Conservation (phyloP, 2,113 vertebrate genomes). For the Natator depressus region DNA sequence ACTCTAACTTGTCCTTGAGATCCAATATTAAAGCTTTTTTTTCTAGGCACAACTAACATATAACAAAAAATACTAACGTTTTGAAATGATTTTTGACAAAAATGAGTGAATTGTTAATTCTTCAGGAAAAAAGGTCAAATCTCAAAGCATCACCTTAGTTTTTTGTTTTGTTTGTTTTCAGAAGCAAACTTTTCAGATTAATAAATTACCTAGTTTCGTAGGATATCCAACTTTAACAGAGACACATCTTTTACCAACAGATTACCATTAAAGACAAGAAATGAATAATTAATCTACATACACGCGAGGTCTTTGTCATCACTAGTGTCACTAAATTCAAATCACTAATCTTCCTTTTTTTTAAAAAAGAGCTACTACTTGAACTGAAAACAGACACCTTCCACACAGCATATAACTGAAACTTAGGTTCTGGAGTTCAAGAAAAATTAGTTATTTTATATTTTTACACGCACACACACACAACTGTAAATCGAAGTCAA, state of each 20-base stretch:
- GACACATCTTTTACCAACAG: not conserved
- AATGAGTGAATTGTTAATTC: conserved; percentile 67
- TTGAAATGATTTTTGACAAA: conserved; percentile 69
- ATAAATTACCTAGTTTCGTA: not conserved
- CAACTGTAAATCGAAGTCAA: not conserved
- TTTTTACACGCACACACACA: conserved; percentile 47
- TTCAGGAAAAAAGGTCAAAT: conserved; percentile 56
- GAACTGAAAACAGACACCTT: conserved; percentile 20
- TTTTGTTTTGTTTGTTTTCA: conserved; percentile 8
- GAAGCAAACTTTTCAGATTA: conserved; percentile 13
- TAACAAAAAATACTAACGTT: conserved; percentile 57
- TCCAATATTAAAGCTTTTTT: conserved; percentile 29
- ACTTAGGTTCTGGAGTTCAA: conserved; percentile 38
- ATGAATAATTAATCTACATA: conserved; percentile 12
- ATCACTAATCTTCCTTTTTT: not conserved
- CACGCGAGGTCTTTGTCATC: not conserved
- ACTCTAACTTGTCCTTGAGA: conserved; percentile 73
- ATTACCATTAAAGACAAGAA: not conserved
- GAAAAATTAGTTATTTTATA: not conserved
- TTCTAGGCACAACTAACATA: conserved; percentile 26
- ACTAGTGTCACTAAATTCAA: not conserved
- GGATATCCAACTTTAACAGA: not conserved
- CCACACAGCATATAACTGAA: conserved; percentile 14
- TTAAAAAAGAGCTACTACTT: not conserved
- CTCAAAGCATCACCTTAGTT: conserved; percentile 35